These are phyloP conservation scores for Acleris cristana DNA, from an alignment of 2,888 invertebrate species.

Conservation along the genomic window DNA sequence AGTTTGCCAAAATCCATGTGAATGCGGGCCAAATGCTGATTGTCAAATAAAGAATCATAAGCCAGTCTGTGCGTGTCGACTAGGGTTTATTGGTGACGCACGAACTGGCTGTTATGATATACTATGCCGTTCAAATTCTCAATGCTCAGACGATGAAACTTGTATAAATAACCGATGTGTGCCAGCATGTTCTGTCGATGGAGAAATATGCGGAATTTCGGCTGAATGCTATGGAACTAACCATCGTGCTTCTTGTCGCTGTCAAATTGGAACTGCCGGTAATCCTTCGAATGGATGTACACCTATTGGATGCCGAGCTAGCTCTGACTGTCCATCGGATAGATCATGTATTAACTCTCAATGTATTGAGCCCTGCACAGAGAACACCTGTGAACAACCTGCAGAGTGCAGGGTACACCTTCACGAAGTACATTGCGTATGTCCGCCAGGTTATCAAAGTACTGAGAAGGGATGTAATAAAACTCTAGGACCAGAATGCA, in stretches of 20 bases:
- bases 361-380: constrained; percentile 90
- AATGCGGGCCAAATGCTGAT: constrained; percentile 92
- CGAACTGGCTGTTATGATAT: constrained; percentile 90
- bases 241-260: constrained; percentile 93
- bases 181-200: constrained; percentile 89
- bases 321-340: constrained; percentile 91
- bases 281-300: constrained; percentile 91
- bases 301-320: constrained; percentile 90
- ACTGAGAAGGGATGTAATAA: constrained; percentile 85
- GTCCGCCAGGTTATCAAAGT: constrained; percentile 90
- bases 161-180: constrained; percentile 93
- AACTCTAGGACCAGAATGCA: constrained; percentile 86
- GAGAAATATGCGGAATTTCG: constrained; percentile 88
- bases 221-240: constrained; percentile 92
- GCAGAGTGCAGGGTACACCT: constrained; percentile 90
- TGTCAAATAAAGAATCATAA: constrained; percentile 93
- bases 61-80: constrained; percentile 93
- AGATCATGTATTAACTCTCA: constrained; percentile 92
- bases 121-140: constrained; percentile 88
- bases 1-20: constrained; percentile 92
- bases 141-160: constrained; percentile 92
- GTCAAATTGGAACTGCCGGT: constrained; percentile 91
- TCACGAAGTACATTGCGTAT: constrained; percentile 91
- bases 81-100: constrained; percentile 93
- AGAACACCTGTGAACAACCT: constrained; percentile 87